Evolutionary conservation across 1,140 invertebrate genomes (phyloP), one percentile per base, ranked within the genome.

Genomic region (Anastrepha ludens): DNA sequence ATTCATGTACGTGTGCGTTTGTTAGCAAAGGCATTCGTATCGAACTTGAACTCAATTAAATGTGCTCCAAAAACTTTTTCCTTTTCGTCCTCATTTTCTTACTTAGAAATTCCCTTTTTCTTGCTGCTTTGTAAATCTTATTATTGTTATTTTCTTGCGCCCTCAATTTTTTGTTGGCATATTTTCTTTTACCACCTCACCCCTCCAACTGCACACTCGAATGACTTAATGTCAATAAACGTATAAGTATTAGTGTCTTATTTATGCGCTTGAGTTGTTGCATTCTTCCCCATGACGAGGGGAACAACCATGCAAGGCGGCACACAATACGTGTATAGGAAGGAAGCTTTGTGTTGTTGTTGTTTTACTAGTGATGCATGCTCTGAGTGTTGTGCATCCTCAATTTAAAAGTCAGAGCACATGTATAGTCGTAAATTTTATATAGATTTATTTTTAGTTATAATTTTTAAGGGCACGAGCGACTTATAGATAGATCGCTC

Each of bases 21-120:
- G 15, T 29, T 86, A 39, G 29, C 29, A 55, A 55, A 81, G 47
- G 47, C 47, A 55, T 81, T 59, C 85, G 9, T 41, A 86, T 86
- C 85, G 85, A 86, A 86, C 85, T 86, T 86, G 85, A 86, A 86
- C 85, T 86, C 85, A 41, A 86, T 86, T 62, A 60, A 86, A 29
- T 59, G 59, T 13, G 85, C 85, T 60, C 85, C 39, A 86, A 41
- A 60, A 86, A 60, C 50, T 86, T 86, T 60, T 86, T 86, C 50
- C 58, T 86, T 62, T 86, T 86, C 29, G 59, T 47, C 41, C 74
- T 81, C 74, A n/a, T 81, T 81, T 81, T 41, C 20, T 81, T 55
- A 81, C 74, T 81, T 81, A 20, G 74, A 58, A 81, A 20, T 81
- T 81, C n/a, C 47, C n/a, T 55, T 55, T 81, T 29, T 13, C 11